phyloP scores from a whole-genome alignment of 1,140 invertebrate genomes.

The Zaprionus davidi region DNA sequence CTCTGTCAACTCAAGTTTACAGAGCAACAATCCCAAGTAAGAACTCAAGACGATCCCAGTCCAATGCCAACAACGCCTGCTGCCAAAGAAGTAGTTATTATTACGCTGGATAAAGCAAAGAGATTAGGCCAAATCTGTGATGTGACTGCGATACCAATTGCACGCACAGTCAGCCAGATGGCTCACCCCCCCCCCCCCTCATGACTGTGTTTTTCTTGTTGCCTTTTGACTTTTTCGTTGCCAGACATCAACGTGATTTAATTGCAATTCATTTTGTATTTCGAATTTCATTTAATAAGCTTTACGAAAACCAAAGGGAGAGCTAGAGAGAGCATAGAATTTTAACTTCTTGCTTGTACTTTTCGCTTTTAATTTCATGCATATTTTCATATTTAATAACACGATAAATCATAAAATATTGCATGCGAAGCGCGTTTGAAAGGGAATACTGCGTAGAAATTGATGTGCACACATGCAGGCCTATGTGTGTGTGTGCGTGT shows the following conservation, averaged over 20 bases:
- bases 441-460: not conserved
- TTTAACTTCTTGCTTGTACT: not conserved
- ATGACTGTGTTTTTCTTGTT: not conserved
- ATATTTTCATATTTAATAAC: slow-evolving; percentile 8
- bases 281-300: slow-evolving; percentile 29
- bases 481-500: not conserved
- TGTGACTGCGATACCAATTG: slow-evolving; percentile 22
- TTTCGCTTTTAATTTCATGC: not conserved
- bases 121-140: slow-evolving; percentile 70
- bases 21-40: not conserved
- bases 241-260: slow-evolving; percentile 28
- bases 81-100: slow-evolving; percentile 68
- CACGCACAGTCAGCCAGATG: not conserved
- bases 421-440: not conserved
- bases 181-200: not conserved
- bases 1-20: not conserved
- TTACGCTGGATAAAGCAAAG: slow-evolving; percentile 70
- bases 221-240: not conserved
- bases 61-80: slow-evolving; percentile 12
- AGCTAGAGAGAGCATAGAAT: not conserved
- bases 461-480: not conserved
- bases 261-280: slow-evolving; percentile 26
- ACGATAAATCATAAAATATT: slow-evolving; percentile 13
- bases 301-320: not conserved
- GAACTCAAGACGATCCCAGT: not conserved